Base-by-base conservation (phyloP, 1,140 invertebrate species). In the Parapsyche elsis region DNA sequence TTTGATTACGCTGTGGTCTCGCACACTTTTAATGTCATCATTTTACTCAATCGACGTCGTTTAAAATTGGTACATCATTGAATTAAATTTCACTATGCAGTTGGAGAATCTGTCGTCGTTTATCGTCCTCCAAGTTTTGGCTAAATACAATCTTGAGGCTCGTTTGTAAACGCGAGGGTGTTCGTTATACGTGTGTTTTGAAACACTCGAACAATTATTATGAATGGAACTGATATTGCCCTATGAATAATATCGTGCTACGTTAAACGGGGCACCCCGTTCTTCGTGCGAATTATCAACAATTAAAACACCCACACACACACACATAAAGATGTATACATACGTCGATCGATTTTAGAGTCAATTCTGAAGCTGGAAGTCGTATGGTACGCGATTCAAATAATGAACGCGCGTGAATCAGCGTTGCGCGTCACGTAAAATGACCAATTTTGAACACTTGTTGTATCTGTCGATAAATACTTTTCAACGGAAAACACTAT, bases 191-290 rank as follows among this genome's bases (percentile, higher is more conserved):
- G 57, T 21, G 57, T 38, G 30, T 38, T 38, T 61, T 61, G 57
- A 61, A 61, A 61, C 57, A 61, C 57, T 61, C 57, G 16, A 61
- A 61, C 57, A 61, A 61, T 61, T 61, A 61, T 61, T 61, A 61
- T 19, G 57, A 61, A 61, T 61, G 57, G 57, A 21, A 61, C 57
- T 61, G n/a, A 61, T 9, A 21, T n/a, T 61, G 16, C 57, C 14
- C 57, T 61, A 61, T 61, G 57, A 61, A 61, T 61, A 61, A 61
- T 19, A 19, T n/a, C 21, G 57, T 9, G 57, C 57, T 38, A 38
- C 30, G 16, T 61, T 61, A 61, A 19, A 19, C 30, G 30, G 30
- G 30, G 7, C 30, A 38, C 1, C 57, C 14, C n/a, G n/a, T 61
- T 19, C 14, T 9, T 61, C 9, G 1, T 19, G 57, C 57, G 57